A percentile compares a stretch with the other conserved stretches of the same genome.
phyloP scores from a whole-genome alignment of 2,113 vertebrate species.

The Aptenodytes forsteri region DNA sequence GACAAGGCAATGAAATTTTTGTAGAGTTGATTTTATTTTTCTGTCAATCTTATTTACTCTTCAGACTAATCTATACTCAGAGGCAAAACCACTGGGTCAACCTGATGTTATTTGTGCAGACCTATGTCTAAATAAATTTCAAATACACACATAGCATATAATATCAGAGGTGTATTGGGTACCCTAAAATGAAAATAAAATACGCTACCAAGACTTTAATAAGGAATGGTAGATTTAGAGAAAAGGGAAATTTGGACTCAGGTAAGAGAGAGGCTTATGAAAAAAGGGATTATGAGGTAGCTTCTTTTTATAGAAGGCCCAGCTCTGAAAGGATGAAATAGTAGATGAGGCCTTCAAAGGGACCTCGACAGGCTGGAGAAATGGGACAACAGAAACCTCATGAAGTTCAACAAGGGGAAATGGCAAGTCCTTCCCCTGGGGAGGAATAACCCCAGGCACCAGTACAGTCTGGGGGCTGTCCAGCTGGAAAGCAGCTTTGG shows the following conservation, averaged over 20 bases:
- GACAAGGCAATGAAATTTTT: neutral
- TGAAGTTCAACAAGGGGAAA: neutral
- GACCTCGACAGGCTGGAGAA: neutral
- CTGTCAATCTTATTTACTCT: neutral
- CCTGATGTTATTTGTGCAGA: neutral
- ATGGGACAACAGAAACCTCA: neutral
- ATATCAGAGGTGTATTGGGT: neutral
- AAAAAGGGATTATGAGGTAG: neutral
- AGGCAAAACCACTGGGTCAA: neutral
- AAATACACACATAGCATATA: neutral
- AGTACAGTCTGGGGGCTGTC: neutral
- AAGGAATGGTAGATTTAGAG: neutral
- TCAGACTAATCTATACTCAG: neutral
- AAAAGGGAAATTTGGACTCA: neutral
- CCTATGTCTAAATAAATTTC: neutral
- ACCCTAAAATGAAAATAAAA: neutral
- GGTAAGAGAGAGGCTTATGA: neutral
- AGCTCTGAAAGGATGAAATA: neutral
- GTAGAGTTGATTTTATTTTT: neutral
- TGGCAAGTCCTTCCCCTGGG: neutral
- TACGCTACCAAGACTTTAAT: neutral
- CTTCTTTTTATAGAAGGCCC: neutral
- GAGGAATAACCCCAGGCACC: neutral
- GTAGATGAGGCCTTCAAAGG: neutral
- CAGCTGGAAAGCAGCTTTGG: neutral